Conservation (phyloP, 2,888 invertebrate species). For the Acrobasis suavella region DNA sequence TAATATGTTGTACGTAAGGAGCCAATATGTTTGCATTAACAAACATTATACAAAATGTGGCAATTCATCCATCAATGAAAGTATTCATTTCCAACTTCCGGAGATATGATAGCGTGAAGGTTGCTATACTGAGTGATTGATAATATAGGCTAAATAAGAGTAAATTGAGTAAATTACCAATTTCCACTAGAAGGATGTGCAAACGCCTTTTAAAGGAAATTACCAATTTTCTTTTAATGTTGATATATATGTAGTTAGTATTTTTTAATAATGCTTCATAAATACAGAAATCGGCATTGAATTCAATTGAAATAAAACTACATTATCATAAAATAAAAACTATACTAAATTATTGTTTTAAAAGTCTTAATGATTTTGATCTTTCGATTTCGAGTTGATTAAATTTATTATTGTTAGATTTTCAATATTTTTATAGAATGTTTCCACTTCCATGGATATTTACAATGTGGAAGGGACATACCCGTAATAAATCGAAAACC, state of each 20-base stretch:
- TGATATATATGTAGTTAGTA: neutral
- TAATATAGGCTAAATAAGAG: neutral
- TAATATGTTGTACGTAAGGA: neutral
- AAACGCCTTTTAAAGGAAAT: neutral
- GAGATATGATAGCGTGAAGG: constrained; percentile 5
- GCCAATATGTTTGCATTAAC: neutral
- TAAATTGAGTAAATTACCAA: too few species aligned
- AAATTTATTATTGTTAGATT: too few species aligned
- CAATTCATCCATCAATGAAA: constrained; percentile 7
- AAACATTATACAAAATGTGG: constrained; percentile 4
- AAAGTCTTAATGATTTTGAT: too few species aligned
- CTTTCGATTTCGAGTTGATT: too few species aligned
- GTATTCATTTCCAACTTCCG: constrained; percentile 1
- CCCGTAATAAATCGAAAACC: too few species aligned
- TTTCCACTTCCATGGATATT: too few species aligned
- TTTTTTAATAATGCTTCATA: neutral
- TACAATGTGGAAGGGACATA: too few species aligned
- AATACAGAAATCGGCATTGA: neutral
- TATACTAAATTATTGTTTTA: too few species aligned
- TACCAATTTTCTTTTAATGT: neutral
- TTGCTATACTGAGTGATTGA: neutral
- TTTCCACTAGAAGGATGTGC: too few species aligned
- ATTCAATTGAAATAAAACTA: too few species aligned
- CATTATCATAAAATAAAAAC: too few species aligned
- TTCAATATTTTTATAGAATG: too few species aligned